Conservation (phyloP, 1,140 invertebrate species). For the Drosophila fuyamai region DNA sequence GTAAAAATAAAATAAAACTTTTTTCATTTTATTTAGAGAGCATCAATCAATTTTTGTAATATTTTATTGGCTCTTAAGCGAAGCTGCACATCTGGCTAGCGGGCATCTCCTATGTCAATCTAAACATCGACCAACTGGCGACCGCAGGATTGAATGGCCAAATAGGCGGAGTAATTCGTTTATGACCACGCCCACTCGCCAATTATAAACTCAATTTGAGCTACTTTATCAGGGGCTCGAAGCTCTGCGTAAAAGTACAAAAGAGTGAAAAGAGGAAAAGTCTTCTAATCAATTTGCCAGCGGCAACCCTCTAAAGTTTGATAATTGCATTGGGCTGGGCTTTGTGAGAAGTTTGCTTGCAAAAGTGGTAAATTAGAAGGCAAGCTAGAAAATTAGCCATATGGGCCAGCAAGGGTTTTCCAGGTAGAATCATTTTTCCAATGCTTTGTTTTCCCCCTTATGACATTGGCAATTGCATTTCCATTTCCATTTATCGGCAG, state of each 20-base stretch:
- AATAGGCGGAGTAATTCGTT: constrained; percentile 32
- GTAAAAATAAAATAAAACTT: neutral
- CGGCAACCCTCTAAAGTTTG: constrained; percentile 35
- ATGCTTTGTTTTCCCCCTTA: constrained; percentile 39
- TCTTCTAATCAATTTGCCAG: constrained; percentile 69
- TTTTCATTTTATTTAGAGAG: neutral
- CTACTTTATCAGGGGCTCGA: constrained; percentile 19
- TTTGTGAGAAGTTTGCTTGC: constrained; percentile 60
- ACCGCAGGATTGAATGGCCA: constrained; percentile 43
- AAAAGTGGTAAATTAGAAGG: constrained; percentile 65
- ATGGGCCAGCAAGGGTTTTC: constrained; percentile 35
- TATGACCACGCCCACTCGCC: constrained; percentile 47
- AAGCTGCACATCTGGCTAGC: constrained; percentile 31
- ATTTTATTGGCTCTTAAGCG: neutral
- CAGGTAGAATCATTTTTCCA: constrained; percentile 35
- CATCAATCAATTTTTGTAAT: neutral
- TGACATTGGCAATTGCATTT: constrained; percentile 62
- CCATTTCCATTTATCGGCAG: constrained; percentile 70
- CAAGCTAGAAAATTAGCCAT: constrained; percentile 68
- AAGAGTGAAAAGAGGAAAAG: constrained; percentile 34
- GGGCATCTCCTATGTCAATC: constrained; percentile 35
- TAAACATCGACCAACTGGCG: constrained; percentile 36
- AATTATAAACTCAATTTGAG: constrained; percentile 72
- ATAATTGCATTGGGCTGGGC: constrained; percentile 64
- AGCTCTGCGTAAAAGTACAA: neutral